Evolutionary conservation across 2,888 invertebrate species (phyloP).

Genomic region (Itoplectis maculator): DNA sequence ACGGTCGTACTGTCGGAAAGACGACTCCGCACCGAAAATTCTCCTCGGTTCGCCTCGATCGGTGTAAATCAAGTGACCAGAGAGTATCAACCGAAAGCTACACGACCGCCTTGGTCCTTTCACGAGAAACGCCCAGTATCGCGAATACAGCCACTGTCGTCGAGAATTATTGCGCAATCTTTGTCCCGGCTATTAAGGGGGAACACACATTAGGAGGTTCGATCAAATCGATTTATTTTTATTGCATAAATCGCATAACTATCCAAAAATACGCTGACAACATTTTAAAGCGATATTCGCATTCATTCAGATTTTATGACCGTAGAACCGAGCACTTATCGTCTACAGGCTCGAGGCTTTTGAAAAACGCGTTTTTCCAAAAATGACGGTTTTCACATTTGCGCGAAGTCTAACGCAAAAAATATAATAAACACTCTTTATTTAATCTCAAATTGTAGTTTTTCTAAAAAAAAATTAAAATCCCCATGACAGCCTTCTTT

Average conservation of each 20-base stretch:
- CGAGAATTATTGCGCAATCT: conserved; percentile 12
- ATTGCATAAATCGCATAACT: neutral
- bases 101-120: neutral
- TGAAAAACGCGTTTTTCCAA: no score
- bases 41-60: conserved; percentile 56
- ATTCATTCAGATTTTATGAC: no score
- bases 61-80: conserved; percentile 64
- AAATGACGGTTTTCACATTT: no score
- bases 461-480: no score
- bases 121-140: neutral
- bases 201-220: conserved; percentile 23
- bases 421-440: no score
- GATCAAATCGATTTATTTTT: conserved; percentile 27
- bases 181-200: conserved; percentile 16
- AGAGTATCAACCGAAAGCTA: conserved; percentile 1
- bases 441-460: no score
- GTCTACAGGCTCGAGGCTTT: no score
- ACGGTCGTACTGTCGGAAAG: no score
- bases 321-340: no score
- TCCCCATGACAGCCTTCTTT: no score
- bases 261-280: conserved; percentile 3
- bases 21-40: conserved; percentile 26
- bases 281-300: no score
- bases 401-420: no score
- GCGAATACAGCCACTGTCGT: conserved; percentile 4